These are phyloP conservation scores for Elephas maximus DNA, from an alignment of 2,113 vertebrate species.

Conservation along the genomic window DNA sequence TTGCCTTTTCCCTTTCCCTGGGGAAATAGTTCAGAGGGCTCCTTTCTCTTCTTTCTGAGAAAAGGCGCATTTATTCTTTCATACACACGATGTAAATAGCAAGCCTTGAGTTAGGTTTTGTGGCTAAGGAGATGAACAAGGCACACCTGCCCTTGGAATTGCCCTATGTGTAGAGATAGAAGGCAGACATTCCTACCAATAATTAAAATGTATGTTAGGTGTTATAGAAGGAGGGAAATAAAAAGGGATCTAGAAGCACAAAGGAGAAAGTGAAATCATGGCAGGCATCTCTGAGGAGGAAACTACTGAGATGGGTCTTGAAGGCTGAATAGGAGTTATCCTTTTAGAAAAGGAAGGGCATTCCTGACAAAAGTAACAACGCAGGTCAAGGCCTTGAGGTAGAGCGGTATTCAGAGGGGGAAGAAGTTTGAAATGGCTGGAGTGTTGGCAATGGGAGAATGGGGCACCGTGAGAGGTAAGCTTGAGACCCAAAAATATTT, in stretches of 20 bases:
- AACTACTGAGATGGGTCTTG: neutral
- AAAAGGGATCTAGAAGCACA: neutral
- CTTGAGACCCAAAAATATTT: too few species aligned
- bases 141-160: too few species aligned
- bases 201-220: neutral
- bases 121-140: neutral
- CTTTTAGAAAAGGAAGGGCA: neutral
- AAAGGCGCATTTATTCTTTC: neutral
- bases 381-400: neutral
- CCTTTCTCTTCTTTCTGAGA: constrained; percentile 27
- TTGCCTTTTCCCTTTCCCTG: neutral
- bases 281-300: neutral
- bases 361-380: neutral
- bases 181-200: neutral
- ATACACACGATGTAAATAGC: neutral
- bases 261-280: neutral
- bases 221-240: neutral
- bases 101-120: neutral
- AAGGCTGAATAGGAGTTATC: neutral
- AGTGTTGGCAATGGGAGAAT: neutral
- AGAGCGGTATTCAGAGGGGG: neutral
- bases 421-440: neutral
- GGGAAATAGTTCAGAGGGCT: neutral
- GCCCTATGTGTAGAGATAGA: neutral
- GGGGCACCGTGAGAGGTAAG: neutral